Conservation (phyloP, 2,797 vertebrate species). For the Anguilla obscura region DNA sequence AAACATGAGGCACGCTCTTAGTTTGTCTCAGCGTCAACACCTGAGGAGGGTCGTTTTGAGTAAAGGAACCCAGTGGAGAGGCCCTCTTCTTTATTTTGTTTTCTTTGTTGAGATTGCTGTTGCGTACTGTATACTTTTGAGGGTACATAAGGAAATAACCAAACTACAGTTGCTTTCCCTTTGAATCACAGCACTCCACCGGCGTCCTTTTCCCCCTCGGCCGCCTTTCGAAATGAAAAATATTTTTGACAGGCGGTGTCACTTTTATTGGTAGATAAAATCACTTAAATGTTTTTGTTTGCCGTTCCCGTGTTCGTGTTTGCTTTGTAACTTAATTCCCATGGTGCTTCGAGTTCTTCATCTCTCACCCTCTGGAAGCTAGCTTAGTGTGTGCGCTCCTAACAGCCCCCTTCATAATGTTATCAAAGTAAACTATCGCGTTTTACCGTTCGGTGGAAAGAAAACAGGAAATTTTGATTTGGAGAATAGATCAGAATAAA, state of each 20-base stretch:
- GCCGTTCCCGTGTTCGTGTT: not conserved
- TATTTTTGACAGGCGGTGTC: not conserved
- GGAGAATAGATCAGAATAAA: conserved; percentile 41
- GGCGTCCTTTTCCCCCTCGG: not conserved
- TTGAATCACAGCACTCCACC: not conserved
- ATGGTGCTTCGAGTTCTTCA: not conserved
- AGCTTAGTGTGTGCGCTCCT: not conserved
- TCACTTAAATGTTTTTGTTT: not conserved
- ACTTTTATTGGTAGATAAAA: not conserved
- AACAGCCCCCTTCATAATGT: conserved; percentile 19
- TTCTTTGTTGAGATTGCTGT: not conserved
- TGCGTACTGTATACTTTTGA: not conserved
- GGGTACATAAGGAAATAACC: not conserved
- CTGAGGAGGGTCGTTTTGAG: not conserved
- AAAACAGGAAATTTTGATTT: conserved; percentile 48
- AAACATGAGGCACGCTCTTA: not conserved
- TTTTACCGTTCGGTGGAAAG: conserved; percentile 28
- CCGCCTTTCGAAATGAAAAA: not conserved
- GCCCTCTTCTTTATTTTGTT: not conserved
- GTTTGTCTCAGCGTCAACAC: not conserved
- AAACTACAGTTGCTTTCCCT: not conserved
- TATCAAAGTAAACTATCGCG: conserved; percentile 40
- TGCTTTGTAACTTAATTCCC: not conserved
- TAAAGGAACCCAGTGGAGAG: not conserved
- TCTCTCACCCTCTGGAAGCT: not conserved